phyloP scores from a whole-genome alignment of 2,797 vertebrate species.

The Crossoptilon crossoptilon region DNA sequence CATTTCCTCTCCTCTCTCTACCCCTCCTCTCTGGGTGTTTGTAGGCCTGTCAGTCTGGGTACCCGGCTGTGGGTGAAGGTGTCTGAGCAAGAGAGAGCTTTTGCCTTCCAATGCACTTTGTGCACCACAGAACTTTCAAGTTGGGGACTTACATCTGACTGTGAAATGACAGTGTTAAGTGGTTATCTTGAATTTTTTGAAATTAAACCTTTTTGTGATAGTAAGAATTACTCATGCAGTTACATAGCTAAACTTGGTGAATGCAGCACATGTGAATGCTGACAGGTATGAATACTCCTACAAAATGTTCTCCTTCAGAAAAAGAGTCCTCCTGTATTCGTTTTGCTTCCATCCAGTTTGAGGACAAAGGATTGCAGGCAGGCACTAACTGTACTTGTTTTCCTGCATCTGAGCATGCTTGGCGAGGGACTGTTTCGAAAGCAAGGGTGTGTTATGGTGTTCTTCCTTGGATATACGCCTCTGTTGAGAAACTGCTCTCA shows the following conservation, averaged over 20 bases:
- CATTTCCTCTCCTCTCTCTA: neutral
- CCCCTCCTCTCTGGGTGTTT: neutral
- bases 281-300: neutral
- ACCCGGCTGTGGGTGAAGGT: neutral
- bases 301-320: accelerated
- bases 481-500: neutral
- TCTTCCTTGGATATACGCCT: neutral
- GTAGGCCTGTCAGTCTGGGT: neutral
- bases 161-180: neutral
- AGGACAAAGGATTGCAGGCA: neutral
- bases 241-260: neutral
- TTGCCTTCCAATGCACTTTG: neutral
- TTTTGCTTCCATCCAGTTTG: conserved; percentile 5
- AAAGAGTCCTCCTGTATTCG: neutral
- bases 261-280: neutral
- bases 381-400: neutral
- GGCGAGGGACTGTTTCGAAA: neutral
- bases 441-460: neutral
- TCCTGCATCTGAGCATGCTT: neutral
- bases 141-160: neutral
- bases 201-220: accelerated
- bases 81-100: neutral
- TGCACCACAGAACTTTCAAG: neutral
- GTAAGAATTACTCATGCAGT: neutral
- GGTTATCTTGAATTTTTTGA: neutral